Evolutionary conservation across 2,113 vertebrate genomes (phyloP), one percentile per base, ranked within the genome.

Genomic region (Zosterops hypoxanthus): DNA sequence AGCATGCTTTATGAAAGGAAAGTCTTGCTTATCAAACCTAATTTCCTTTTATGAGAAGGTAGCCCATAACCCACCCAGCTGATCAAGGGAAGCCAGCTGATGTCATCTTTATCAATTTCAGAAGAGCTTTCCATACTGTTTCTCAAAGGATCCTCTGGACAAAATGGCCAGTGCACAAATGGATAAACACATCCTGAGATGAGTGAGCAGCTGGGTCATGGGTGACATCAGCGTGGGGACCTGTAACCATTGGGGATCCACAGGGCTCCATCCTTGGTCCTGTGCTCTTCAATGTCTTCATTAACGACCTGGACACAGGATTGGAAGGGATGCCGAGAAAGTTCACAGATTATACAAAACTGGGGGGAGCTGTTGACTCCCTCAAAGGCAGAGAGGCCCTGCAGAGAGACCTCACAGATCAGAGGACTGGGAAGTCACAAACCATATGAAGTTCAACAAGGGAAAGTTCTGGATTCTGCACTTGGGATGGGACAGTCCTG

Each of bases 291-390:
- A 46, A 16, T 4, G 18, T 24, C 28, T 28, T 55, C 49, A 33
- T 39, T 26, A 63, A 83, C 0, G 1, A 26, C 33, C 8, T 39
- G 49, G 41, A 33, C 2, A 2, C 0, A 0, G 49, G 49, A 46
- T 49, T 39, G 49, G 49, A 63, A 46, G 22, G 8, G 18, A 46
- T 26, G 2, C 39, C 11, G 39, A 55, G 33, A 3, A 72, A 46
- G 5, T 36, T 33, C 14, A 46, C 26, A 72, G 57, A 17, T 63
- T 2, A 22, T 36, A 11, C 33, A 36, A 53, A 72, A 63, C 8
- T 53, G 31, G 11, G 26, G 12, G 47, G 16, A 53, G 39, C 13
- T 61, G 11, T 1, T 44, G 26, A 83, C 21, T 36, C 33, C 33
- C 31, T 44, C 2, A 0, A 53, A 5, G 26, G 47, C 56, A 44